Percentiles rank a stretch among this genome's conserved stretches.
phyloP scores from a whole-genome alignment of 2,888 invertebrate species.

The Trichopria drosophilae region DNA sequence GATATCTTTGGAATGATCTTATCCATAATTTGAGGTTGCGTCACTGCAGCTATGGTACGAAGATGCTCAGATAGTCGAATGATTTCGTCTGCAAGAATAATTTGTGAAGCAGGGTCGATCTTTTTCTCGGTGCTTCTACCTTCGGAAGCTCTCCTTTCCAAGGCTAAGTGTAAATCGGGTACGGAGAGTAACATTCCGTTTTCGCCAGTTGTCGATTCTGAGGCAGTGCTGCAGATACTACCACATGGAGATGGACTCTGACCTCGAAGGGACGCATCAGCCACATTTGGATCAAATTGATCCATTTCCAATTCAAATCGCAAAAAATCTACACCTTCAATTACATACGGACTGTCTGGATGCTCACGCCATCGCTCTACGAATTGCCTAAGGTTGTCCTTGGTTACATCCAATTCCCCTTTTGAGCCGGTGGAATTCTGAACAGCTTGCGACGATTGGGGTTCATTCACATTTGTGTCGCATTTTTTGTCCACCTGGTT shows the following conservation, averaged over 20 bases:
- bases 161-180: conserved; percentile 51
- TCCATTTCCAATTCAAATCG: conserved; percentile 17
- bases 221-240: conserved; percentile 68
- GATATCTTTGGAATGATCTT: too few species aligned
- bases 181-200: conserved; percentile 23
- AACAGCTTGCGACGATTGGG: too few species aligned
- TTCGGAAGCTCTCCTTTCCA: conserved; percentile 78
- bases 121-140: conserved; percentile 63
- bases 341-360: conserved; percentile 83
- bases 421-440: too few species aligned
- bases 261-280: conserved; percentile 62
- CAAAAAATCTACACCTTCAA: conserved; percentile 61
- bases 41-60: conserved; percentile 44
- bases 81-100: conserved; percentile 76
- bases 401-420: conserved; percentile 72
- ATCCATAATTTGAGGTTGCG: too few species aligned
- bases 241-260: conserved; percentile 81
- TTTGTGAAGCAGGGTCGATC: conserved; percentile 50
- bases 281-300: neutral
- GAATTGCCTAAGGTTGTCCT: conserved; percentile 81
- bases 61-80: conserved; percentile 80
- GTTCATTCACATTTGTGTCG: too few species aligned
- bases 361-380: conserved; percentile 89
- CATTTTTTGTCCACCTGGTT: conserved; percentile 33
- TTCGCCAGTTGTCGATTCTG: conserved; percentile 35